Evolutionary conservation across 2,888 invertebrate genomes (phyloP).

Genomic region (Congeria kusceri): DNA sequence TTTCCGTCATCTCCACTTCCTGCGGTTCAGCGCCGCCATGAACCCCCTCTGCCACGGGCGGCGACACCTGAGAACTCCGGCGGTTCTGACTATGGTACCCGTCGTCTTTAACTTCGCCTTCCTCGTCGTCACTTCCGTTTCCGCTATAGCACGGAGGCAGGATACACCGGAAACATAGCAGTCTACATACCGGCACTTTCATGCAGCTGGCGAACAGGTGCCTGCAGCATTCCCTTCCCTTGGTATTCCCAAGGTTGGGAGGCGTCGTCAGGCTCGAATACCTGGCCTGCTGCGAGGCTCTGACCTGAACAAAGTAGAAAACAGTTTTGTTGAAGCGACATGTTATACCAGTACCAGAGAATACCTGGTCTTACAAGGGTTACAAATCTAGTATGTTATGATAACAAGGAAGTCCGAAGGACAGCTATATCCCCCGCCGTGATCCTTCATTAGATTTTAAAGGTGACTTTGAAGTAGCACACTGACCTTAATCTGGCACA

Average conservation of each 20-base stretch:
- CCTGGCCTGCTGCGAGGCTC: slow-evolving; percentile 56
- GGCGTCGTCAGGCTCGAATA: slow-evolving; percentile 53
- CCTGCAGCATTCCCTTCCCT: slow-evolving; percentile 60
- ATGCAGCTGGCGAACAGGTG: slow-evolving; percentile 54
- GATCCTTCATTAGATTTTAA: too few relatives aligned
- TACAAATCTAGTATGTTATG: too few relatives aligned
- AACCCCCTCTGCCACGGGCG: slow-evolving; percentile 19
- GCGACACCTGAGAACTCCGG: slow-evolving; percentile 47
- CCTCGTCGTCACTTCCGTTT: slow-evolving; percentile 58
- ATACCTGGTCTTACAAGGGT: too few relatives aligned
- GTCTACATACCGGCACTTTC: slow-evolving; percentile 60
- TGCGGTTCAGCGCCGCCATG: slow-evolving; percentile 29
- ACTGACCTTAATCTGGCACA: too few relatives aligned
- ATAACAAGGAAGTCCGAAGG: too few relatives aligned
- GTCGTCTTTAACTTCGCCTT: slow-evolving; percentile 47
- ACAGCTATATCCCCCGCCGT: too few relatives aligned
- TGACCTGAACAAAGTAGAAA: slow-evolving; percentile 38
- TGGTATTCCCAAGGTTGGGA: slow-evolving; percentile 50
- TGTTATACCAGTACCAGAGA: too few relatives aligned
- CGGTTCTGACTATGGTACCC: slow-evolving; percentile 64
- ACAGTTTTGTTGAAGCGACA: too few relatives aligned
- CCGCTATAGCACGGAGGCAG: slow-evolving; percentile 57
- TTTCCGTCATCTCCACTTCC: slow-evolving; percentile 58
- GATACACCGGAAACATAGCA: slow-evolving; percentile 60
- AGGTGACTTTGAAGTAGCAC: too few relatives aligned